Conservation (phyloP, 2,888 invertebrate genomes). For the Drosophila anomelani region DNA sequence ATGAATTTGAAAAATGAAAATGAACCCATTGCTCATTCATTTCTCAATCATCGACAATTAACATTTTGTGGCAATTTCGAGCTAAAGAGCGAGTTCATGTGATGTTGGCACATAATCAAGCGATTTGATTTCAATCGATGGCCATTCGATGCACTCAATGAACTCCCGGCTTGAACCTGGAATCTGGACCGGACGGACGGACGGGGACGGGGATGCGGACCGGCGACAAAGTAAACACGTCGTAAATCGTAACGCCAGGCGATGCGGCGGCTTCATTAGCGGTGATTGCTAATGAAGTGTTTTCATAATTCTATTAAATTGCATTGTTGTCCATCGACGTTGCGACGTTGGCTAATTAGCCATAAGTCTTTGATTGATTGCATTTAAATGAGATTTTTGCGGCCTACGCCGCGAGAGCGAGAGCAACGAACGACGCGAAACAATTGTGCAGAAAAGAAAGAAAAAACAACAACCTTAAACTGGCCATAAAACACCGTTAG, state of each 20-base stretch:
- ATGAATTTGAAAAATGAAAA: slow-evolving; percentile 2
- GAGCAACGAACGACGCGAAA: slow-evolving; percentile 41
- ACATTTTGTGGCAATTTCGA: slow-evolving; percentile 2
- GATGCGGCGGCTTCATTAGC: slow-evolving; percentile 18
- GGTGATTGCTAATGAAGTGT: slow-evolving; percentile 43
- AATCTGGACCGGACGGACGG: slow-evolving; percentile 14
- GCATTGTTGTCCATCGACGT: slow-evolving; percentile 6
- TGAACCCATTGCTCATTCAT: not conserved
- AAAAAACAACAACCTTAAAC: slow-evolving; percentile 32
- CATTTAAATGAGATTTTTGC: slow-evolving; percentile 36
- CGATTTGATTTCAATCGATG: slow-evolving; percentile 8
- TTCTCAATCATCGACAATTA: slow-evolving; percentile 12
- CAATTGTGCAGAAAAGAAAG: slow-evolving; percentile 28
- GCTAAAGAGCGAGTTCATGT: not conserved
- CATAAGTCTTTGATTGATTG: slow-evolving; percentile 39
- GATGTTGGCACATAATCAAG: slow-evolving; percentile 18
- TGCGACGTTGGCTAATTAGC: slow-evolving; percentile 28
- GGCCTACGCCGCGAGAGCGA: not conserved
- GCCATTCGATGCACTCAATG: slow-evolving; percentile 22
- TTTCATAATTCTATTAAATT: slow-evolving; percentile 50
- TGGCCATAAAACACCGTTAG: slow-evolving; percentile 48
- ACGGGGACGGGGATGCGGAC: too few species aligned
- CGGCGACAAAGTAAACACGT: slow-evolving; percentile 29
- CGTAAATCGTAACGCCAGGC: slow-evolving; percentile 8
- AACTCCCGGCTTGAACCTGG: not conserved